These are phyloP conservation scores for Exocentrus adspersus DNA, from an alignment of 2,888 invertebrate genomes.

Conservation along the genomic window DNA sequence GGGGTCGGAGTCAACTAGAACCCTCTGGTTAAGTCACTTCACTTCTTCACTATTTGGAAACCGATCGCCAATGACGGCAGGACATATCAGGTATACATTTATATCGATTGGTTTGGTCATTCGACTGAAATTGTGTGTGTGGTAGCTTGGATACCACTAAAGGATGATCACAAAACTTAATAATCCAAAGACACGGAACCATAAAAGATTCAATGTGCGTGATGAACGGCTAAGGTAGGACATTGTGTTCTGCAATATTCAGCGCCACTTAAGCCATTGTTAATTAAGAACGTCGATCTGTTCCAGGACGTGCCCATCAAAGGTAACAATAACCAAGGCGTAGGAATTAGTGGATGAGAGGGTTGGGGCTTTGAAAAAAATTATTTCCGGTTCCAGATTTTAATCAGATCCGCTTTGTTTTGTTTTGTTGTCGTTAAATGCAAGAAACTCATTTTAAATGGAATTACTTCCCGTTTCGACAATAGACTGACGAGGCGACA, in stretches of 20 bases:
- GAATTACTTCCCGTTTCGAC: slow-evolving; percentile 30
- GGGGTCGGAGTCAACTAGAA: slow-evolving; percentile 12
- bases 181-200: slow-evolving; percentile 41
- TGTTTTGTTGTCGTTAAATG: slow-evolving; percentile 23
- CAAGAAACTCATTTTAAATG: slow-evolving; percentile 37
- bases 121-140: slow-evolving; percentile 33
- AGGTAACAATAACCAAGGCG: too few species aligned
- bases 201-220: slow-evolving; percentile 42
- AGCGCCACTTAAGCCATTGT: slow-evolving; percentile 7
- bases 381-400: too few species aligned
- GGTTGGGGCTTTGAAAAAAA: too few species aligned
- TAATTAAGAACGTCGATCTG: slow-evolving; percentile 18
- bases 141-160: slow-evolving; percentile 38
- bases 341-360: too few species aligned
- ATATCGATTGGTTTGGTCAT: slow-evolving; percentile 30
- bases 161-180: slow-evolving; percentile 32
- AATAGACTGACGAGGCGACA: slow-evolving; percentile 27
- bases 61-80: background rate
- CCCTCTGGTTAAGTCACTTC: too few species aligned
- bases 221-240: slow-evolving; percentile 27
- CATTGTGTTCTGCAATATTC: slow-evolving; percentile 17
- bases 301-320: too few species aligned
- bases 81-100: slow-evolving; percentile 7
- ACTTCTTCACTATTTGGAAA: background rate
- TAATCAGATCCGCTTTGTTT: too few species aligned